Conservation (phyloP, 1,140 invertebrate species). For the Drosophila erecta region DNA sequence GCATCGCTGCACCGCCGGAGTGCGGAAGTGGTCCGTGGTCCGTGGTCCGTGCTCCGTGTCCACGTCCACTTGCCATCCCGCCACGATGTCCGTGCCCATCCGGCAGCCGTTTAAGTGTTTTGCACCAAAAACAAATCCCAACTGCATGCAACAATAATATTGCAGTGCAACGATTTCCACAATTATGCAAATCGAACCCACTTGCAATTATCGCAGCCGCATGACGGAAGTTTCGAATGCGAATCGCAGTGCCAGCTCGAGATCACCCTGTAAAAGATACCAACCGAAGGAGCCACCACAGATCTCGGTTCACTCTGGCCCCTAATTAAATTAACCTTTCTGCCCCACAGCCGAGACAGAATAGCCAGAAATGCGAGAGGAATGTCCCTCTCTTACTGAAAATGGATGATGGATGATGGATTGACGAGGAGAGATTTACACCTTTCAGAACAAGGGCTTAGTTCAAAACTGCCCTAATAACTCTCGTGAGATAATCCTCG, state of each 20-base stretch:
- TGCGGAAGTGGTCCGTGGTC: constrained; percentile 42
- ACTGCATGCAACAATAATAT: constrained; percentile 51
- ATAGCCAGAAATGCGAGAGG: constrained; percentile 24
- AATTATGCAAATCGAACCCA: constrained; percentile 57
- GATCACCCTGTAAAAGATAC: constrained; percentile 37
- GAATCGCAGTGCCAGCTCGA: too few relatives aligned
- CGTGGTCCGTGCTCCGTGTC: constrained; percentile 24
- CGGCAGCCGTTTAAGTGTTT: constrained; percentile 59
- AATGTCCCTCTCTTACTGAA: neutral
- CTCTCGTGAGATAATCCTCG: too few relatives aligned
- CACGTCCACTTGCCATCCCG: constrained; percentile 25
- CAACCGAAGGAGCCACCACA: neutral
- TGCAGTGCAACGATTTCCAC: constrained; percentile 43
- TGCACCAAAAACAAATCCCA: constrained; percentile 41
- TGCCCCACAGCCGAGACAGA: constrained; percentile 17
- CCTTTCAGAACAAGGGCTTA: neutral
- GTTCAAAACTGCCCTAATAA: too few relatives aligned
- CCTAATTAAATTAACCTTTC: constrained; percentile 78
- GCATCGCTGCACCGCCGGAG: constrained; percentile 38
- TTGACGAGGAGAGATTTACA: constrained; percentile 14
- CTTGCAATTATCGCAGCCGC: constrained; percentile 40
- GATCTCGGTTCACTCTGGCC: constrained; percentile 22
- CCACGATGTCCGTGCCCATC: constrained; percentile 46
- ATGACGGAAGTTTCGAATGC: constrained; percentile 30
- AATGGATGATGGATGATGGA: neutral